Conservation (phyloP, 2,797 vertebrate genomes). For the Malacoctenus gilli region DNA sequence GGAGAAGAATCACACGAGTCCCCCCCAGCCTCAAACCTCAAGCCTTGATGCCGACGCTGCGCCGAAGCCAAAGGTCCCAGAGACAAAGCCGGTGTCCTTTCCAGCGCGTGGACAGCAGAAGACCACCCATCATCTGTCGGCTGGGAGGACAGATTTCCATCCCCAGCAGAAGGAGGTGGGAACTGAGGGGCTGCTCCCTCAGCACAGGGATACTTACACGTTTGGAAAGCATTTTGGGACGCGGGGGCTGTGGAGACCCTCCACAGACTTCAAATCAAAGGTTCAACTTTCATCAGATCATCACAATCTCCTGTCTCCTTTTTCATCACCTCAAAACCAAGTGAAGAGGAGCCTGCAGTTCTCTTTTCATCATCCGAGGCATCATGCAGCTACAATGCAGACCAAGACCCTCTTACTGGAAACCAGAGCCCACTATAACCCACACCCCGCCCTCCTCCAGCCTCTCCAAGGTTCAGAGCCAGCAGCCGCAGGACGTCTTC, state of each 20-base stretch:
- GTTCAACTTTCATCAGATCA: conserved; percentile 17
- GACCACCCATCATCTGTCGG: not conserved
- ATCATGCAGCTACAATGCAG: conserved; percentile 7
- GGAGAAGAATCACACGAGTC: too few species aligned
- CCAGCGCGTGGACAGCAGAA: too few species aligned
- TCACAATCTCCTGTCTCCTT: too few species aligned
- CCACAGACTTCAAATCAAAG: conserved; percentile 16
- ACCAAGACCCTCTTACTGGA: too few species aligned
- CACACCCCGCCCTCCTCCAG: conserved; percentile 1
- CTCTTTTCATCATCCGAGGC: not conserved
- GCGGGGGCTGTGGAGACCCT: conserved; percentile 10
- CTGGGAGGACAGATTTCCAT: conserved; percentile 3
- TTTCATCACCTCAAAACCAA: conserved; percentile 17
- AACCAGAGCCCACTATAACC: conserved; percentile 2
- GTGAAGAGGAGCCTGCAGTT: conserved; percentile 4
- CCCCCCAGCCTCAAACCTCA: too few species aligned
- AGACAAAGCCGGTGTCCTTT: too few species aligned
- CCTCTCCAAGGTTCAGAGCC: conserved; percentile 1
- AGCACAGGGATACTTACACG: conserved; percentile 24
- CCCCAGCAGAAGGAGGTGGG: not conserved
- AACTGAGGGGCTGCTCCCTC: conserved; percentile 12
- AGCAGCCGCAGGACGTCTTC: not conserved
- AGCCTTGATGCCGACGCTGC: too few species aligned
- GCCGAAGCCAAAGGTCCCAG: too few species aligned
- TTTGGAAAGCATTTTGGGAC: not conserved